Evolutionary conservation across 2,888 invertebrate species (phyloP).

Genomic region (Rosalia funebris): DNA sequence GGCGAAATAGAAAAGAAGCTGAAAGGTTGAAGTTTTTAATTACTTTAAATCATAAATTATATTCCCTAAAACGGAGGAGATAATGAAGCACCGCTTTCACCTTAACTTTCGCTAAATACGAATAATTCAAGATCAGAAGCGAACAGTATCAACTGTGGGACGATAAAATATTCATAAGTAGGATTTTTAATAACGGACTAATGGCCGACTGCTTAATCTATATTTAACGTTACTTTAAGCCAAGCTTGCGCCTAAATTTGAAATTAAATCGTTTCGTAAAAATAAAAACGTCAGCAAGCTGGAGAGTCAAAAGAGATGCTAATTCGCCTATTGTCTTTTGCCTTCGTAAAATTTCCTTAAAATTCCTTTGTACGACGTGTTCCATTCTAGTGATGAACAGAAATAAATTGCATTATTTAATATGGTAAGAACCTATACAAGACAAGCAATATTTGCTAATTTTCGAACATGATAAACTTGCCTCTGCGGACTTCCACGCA

Average conservation of each 20-base stretch:
- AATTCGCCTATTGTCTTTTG: background rate
- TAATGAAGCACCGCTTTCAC: slow-evolving; percentile 10
- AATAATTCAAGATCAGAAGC: slow-evolving; percentile 13
- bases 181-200: background rate
- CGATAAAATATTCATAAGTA: slow-evolving; percentile 11
- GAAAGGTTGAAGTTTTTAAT: slow-evolving; percentile 9
- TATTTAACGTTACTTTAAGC: slow-evolving; percentile 3
- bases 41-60: slow-evolving; percentile 20
- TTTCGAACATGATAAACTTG: too few relatives aligned
- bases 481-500: too few relatives aligned
- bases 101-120: slow-evolving; percentile 1
- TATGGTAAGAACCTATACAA: background rate
- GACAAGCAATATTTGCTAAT: too few relatives aligned
- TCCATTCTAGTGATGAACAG: background rate
- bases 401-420: background rate
- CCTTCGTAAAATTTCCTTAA: too few relatives aligned
- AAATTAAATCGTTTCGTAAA: slow-evolving; percentile 7
- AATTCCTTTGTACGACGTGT: background rate
- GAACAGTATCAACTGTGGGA: background rate
- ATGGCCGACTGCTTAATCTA: background rate
- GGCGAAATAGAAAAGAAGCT: slow-evolving; percentile 5
- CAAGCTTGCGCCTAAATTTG: slow-evolving; percentile 4
- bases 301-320: background rate
- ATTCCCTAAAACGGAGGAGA: slow-evolving; percentile 8
- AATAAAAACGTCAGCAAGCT: slow-evolving; percentile 1